Conservation (phyloP, 2,888 invertebrate species). For the Platycheirus rosarum region DNA sequence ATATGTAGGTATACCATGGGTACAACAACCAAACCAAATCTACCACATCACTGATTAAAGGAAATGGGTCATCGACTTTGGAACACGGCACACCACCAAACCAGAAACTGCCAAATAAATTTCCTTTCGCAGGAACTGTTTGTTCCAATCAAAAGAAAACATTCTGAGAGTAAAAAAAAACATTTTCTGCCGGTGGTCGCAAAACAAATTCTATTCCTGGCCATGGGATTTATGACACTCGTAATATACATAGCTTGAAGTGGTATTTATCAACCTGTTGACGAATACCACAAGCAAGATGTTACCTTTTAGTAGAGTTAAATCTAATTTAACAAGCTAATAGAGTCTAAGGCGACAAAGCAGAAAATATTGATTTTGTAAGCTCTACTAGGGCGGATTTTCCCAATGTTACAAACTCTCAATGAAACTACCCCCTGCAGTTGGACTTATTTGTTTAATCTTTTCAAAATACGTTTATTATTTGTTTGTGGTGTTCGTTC, state of each 20-base stretch:
- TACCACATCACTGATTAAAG: conserved; percentile 32
- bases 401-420: background rate
- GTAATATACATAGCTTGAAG: background rate
- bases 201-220: conserved; percentile 18
- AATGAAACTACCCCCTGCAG: conserved; percentile 22
- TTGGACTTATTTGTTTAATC: conserved; percentile 38
- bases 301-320: background rate
- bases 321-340: conserved; percentile 20
- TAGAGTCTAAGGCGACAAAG: background rate
- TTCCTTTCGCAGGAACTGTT: background rate
- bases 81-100: background rate
- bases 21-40: too few relatives aligned
- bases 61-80: conserved; percentile 25
- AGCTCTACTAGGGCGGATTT: conserved; percentile 19
- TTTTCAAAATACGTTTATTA: conserved; percentile 17
- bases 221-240: background rate
- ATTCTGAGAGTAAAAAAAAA: too few relatives aligned
- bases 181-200: conserved; percentile 65
- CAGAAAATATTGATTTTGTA: conserved; percentile 52
- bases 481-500: too few relatives aligned
- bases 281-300: conserved; percentile 5
- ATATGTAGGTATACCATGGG: background rate
- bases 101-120: background rate
- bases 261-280: conserved; percentile 46
- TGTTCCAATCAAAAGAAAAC: too few relatives aligned